Percentiles rank a stretch among this genome's conserved stretches.
Conservation (phyloP, 2,888 invertebrate species). For the Drosophila quasianomalipes region DNA sequence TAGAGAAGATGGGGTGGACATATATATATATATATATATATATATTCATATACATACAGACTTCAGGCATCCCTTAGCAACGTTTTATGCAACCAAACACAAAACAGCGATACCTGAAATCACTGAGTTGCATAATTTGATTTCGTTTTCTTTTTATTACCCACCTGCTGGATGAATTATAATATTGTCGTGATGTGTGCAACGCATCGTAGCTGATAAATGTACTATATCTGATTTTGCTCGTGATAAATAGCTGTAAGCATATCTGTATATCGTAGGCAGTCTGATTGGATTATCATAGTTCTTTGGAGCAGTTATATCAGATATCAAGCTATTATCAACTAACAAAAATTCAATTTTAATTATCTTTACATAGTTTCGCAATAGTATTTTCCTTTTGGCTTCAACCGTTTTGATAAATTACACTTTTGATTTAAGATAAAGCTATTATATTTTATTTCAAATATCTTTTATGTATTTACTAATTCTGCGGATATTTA, state of each 20-base stretch:
- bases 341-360: neutral
- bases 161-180: neutral
- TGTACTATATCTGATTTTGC: neutral
- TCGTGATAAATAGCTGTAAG: too few species aligned
- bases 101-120: constrained; percentile 82
- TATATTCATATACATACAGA: neutral
- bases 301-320: neutral
- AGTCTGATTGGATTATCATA: neutral
- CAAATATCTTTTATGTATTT: neutral
- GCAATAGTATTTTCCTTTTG: neutral
- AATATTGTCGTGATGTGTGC: too few species aligned
- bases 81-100: constrained; percentile 51
- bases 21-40: neutral
- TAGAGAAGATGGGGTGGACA: neutral
- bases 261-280: neutral
- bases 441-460: neutral
- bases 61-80: constrained; percentile 17
- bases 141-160: constrained; percentile 61
- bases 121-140: constrained; percentile 85
- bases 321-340: neutral
- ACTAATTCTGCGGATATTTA: neutral
- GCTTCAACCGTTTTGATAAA: neutral
- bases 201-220: neutral
- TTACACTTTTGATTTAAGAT: neutral
- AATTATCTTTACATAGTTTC: neutral